Conservation (phyloP, 2,888 invertebrate genomes). For the Pogonocherus hispidulus region DNA sequence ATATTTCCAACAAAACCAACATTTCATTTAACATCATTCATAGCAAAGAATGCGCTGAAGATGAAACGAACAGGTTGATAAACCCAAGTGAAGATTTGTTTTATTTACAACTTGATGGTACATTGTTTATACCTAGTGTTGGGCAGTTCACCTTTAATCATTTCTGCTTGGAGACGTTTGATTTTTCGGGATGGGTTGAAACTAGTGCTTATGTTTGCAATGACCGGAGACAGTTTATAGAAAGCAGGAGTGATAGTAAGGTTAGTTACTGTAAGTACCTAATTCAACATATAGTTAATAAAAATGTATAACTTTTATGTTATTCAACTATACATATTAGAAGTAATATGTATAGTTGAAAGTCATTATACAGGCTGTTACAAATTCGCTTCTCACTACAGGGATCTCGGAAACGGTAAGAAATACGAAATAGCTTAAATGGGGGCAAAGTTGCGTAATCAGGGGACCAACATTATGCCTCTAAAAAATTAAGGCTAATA, state of each 20-base stretch:
- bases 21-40: not conserved
- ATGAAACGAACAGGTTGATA: not conserved
- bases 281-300: no score
- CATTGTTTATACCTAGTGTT: not conserved
- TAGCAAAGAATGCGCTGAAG: not conserved
- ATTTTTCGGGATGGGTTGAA: not conserved
- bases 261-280: not conserved
- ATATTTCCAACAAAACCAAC: not conserved
- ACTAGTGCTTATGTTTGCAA: not conserved
- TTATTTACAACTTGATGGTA: not conserved
- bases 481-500: no score
- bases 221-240: not conserved
- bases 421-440: no score
- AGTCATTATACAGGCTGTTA: no score
- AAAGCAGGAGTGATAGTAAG: not conserved
- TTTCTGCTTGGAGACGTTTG: slow-evolving; percentile 6
- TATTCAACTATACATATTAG: no score
- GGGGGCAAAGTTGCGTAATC: no score
- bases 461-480: no score
- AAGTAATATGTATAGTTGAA: no score
- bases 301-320: no score
- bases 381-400: no score
- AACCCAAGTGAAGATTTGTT: not conserved
- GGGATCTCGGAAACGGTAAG: no score
- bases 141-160: not conserved